These are phyloP conservation scores for Eustalomyia histrio DNA, from an alignment of 2,888 invertebrate genomes.

Conservation along the genomic window DNA sequence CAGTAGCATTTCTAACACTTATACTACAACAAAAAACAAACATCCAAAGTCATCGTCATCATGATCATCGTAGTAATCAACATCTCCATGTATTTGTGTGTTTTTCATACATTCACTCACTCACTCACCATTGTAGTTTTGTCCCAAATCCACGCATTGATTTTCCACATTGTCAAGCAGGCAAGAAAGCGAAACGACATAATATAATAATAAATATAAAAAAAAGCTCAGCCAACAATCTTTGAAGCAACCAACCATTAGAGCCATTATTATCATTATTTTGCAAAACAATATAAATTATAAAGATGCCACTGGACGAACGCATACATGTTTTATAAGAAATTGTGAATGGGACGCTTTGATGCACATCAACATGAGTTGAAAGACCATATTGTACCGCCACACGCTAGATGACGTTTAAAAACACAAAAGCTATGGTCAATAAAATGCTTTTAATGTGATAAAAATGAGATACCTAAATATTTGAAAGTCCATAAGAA, in stretches of 20 bases:
- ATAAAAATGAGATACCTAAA: too few species aligned
- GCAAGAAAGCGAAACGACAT: constrained; percentile 73
- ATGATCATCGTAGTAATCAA: constrained; percentile 39
- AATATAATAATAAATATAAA: constrained; percentile 36
- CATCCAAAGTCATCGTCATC: constrained; percentile 54
- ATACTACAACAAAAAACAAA: constrained; percentile 35
- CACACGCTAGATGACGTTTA: constrained; percentile 59
- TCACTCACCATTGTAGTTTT: constrained; percentile 60
- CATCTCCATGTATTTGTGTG: neutral
- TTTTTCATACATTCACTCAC: constrained; percentile 25
- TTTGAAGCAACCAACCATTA: constrained; percentile 60
- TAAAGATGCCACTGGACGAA: constrained; percentile 64
- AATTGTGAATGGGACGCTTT: constrained; percentile 53
- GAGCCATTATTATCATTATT: constrained; percentile 60
- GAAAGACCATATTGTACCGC: constrained; percentile 46
- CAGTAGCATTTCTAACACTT: constrained; percentile 46
- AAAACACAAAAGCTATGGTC: constrained; percentile 22
- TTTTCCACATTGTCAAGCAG: constrained; percentile 75
- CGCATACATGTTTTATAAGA: constrained; percentile 45
- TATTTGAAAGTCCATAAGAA: too few species aligned
- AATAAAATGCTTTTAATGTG: too few species aligned
- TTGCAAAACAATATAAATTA: constrained; percentile 52
- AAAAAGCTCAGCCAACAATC: constrained; percentile 38
- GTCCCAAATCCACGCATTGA: constrained; percentile 74
- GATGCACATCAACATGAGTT: constrained; percentile 51